Base-by-base conservation (phyloP, 1,140 invertebrate species). In the Drosophila funebris region DNA sequence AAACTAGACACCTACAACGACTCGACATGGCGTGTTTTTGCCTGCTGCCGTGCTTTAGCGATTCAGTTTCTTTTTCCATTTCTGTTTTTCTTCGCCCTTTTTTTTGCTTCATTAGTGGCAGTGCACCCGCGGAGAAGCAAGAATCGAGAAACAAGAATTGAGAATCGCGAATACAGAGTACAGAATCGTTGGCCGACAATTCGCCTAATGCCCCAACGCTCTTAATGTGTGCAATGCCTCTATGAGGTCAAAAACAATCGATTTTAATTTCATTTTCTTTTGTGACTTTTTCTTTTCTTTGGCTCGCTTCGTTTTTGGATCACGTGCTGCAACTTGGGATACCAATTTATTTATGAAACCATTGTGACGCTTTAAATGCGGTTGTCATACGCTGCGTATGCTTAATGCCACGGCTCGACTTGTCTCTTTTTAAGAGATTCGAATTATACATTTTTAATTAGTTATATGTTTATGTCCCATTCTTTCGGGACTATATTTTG, bases 231-330 rank as follows among this genome's bases (percentile, higher is more conserved):
- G 81, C 75, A 76, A 79, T 64, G 69, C 67, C 69, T 67, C 78
- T 76, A 78, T 78, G 82, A 87, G 82, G 82, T 87, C 82, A 87
- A 87, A 87, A 87, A 80, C 82, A 87, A 87, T 87, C 82, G 82
- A 87, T 87, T 87, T 85, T 85, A 53, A 71, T 74, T 78, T 71
- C 63, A 43, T 70, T 52, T 64, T 60, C 58, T 61, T 60, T 60
- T 60, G 36, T 24, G n/a, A 31, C 50, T 66, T 68, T 56, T 61
- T 37, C 11, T 43, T 39, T 67, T 56, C 43, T 57, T 64, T 73
- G 60, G 63, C 43, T 14, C 16, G 29, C 39, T 74, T 61, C 14
- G 44, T 24, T 36, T 58, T 56, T 62, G 66, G 64, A 66, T 74
- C 81, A 81, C 74, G 77, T 85, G 82, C 63, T 68, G 58, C 66